Percentiles rank a stretch among this genome's conserved stretches.
phyloP scores from a whole-genome alignment of 2,113 vertebrate species.

The Illadopsis cleaveri region DNA sequence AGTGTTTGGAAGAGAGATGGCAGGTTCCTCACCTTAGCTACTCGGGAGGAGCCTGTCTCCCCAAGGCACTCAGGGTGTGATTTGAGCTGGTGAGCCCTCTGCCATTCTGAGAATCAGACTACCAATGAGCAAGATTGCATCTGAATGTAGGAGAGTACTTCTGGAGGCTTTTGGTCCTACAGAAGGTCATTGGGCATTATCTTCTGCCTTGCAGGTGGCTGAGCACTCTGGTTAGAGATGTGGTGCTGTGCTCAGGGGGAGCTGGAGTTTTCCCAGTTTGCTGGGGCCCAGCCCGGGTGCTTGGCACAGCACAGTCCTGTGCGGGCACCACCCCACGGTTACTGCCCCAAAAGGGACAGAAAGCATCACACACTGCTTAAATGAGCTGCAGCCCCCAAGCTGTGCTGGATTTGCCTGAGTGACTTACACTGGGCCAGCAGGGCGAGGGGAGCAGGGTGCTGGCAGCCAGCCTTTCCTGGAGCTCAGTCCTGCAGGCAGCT shows the following conservation, averaged over 20 bases:
- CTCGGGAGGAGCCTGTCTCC: background rate
- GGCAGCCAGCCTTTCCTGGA: background rate
- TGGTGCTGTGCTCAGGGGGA: background rate
- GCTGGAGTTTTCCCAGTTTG: fast-evolving
- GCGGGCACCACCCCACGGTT: fast-evolving
- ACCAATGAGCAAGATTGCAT: background rate
- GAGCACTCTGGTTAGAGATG: fast-evolving
- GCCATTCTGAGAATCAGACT: background rate
- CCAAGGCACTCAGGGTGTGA: background rate
- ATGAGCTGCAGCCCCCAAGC: background rate
- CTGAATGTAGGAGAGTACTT: background rate
- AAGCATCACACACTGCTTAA: fast-evolving
- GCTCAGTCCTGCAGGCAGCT: background rate
- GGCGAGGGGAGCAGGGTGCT: background rate
- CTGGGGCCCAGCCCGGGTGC: fast-evolving
- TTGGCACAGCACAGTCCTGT: background rate
- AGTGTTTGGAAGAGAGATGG: background rate
- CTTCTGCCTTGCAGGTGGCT: background rate
- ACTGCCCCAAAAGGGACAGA: fast-evolving
- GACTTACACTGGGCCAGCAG: background rate
- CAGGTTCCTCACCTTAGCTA: background rate
- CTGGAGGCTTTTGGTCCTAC: background rate
- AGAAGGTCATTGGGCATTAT: fast-evolving
- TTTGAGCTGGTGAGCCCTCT: background rate
- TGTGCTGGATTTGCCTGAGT: fast-evolving